These are phyloP conservation scores for Desoria tigrina DNA, from an alignment of 2,888 invertebrate species.

Conservation along the genomic window DNA sequence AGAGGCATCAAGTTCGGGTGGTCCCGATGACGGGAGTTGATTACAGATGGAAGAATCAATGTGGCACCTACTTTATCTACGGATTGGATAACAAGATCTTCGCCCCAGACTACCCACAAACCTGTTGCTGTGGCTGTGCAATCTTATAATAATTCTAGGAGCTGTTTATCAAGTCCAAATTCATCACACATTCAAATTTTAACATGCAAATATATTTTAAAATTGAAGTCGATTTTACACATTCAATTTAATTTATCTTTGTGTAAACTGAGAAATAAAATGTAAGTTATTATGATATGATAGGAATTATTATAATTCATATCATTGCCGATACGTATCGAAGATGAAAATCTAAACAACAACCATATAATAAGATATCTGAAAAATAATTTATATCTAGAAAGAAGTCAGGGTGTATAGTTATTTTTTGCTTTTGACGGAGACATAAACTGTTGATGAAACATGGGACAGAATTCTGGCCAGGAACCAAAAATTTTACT, in stretches of 20 bases:
- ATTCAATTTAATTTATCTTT: conserved; percentile 62
- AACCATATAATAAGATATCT: no score
- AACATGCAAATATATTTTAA: conserved; percentile 6
- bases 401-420: no score
- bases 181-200: conserved; percentile 12
- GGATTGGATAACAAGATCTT: conserved; percentile 58
- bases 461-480: conserved; percentile 5
- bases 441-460: conserved; percentile 1
- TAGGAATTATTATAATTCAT: no score
- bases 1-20: conserved; percentile 58
- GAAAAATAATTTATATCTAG: no score
- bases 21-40: conserved; percentile 58
- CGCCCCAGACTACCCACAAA: conserved; percentile 58
- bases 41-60: conserved; percentile 57
- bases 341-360: no score
- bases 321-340: no score
- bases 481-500: not conserved
- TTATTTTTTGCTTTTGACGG: no score
- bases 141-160: conserved; percentile 54
- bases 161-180: no score
- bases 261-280: conserved; percentile 17
- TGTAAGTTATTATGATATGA: no score
- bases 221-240: not conserved
- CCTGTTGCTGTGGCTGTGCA: conserved; percentile 58
- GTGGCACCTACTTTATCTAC: conserved; percentile 57